Evolutionary conservation across 1,140 invertebrate species (phyloP).

Genomic region (Cherax quadricarinatus): DNA sequence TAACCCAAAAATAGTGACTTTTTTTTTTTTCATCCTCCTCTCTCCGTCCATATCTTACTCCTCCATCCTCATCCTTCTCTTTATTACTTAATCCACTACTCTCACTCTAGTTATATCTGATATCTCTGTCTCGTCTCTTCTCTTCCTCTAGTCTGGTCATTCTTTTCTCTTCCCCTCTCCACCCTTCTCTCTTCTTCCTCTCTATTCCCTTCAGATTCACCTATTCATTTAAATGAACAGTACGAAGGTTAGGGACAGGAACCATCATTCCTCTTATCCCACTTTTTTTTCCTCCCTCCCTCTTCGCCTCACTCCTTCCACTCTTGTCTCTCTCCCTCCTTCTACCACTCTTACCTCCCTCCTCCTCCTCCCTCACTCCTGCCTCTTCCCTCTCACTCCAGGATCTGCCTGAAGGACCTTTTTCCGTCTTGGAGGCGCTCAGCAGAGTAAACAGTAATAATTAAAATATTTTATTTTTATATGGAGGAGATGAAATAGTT

Average conservation of each 20-base stretch:
- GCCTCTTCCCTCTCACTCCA: neutral
- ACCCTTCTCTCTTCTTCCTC: too few relatives aligned
- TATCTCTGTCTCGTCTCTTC: neutral
- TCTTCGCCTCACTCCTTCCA: neutral
- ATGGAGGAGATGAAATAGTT: too few relatives aligned
- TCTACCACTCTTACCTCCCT: neutral
- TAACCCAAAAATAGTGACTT: neutral
- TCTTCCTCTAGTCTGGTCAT: neutral
- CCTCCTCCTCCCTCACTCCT: neutral
- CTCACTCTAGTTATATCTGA: neutral
- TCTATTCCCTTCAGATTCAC: too few relatives aligned
- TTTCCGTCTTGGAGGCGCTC: too few relatives aligned
- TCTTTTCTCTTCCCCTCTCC: neutral
- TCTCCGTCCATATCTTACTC: neutral
- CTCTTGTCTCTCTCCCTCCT: neutral
- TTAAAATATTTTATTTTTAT: too few relatives aligned
- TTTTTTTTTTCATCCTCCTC: slow-evolving; percentile 30
- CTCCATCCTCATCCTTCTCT: neutral
- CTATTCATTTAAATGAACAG: too few relatives aligned
- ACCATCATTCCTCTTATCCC: too few relatives aligned
- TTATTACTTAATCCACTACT: neutral
- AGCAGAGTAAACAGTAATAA: too few relatives aligned
- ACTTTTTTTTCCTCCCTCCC: neutral
- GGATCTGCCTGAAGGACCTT: too few relatives aligned
- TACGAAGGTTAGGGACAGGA: too few relatives aligned